phyloP scores from a whole-genome alignment of 2,113 vertebrate species.

The Hoplias malabaricus region DNA sequence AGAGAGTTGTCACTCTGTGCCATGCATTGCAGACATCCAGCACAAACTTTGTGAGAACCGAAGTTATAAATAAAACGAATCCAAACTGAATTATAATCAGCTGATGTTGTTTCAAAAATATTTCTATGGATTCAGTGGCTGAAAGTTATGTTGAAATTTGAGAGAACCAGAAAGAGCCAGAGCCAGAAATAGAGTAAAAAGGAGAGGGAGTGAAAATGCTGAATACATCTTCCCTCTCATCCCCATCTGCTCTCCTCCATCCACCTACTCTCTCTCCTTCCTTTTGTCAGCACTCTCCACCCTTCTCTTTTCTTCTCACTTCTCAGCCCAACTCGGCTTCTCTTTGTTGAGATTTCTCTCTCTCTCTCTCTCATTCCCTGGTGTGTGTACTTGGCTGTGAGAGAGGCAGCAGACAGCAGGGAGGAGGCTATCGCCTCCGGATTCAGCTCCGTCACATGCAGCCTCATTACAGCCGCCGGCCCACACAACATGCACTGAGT shows the following conservation, averaged over 20 bases:
- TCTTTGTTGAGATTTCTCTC: conserved; percentile 49
- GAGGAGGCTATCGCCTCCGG: conserved; percentile 43
- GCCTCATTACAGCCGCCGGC: conserved; percentile 56
- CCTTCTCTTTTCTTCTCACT: conserved; percentile 19
- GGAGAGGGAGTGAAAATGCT: not conserved
- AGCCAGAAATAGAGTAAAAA: not conserved
- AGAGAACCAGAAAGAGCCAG: not conserved
- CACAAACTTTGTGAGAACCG: too few relatives aligned
- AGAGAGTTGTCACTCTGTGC: too few relatives aligned
- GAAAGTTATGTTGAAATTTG: not conserved
- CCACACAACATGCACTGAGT: conserved; percentile 61
- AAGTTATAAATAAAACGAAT: too few relatives aligned
- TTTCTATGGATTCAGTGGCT: too few relatives aligned
- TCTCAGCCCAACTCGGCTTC: conserved; percentile 45
- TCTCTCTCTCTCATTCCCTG: conserved; percentile 37
- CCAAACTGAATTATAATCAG: too few relatives aligned
- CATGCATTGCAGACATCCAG: too few relatives aligned
- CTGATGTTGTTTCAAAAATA: too few relatives aligned
- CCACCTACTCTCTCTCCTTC: conserved; percentile 21
- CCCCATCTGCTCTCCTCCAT: conserved; percentile 30
- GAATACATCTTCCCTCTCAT: conserved; percentile 24
- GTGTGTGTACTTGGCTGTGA: conserved; percentile 4
- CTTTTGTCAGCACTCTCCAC: conserved; percentile 33
- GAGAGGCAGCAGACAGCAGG: conserved; percentile 15
- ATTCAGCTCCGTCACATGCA: conserved; percentile 51